Conservation (phyloP, 2,888 invertebrate genomes). For the Esperia sulphurella region DNA sequence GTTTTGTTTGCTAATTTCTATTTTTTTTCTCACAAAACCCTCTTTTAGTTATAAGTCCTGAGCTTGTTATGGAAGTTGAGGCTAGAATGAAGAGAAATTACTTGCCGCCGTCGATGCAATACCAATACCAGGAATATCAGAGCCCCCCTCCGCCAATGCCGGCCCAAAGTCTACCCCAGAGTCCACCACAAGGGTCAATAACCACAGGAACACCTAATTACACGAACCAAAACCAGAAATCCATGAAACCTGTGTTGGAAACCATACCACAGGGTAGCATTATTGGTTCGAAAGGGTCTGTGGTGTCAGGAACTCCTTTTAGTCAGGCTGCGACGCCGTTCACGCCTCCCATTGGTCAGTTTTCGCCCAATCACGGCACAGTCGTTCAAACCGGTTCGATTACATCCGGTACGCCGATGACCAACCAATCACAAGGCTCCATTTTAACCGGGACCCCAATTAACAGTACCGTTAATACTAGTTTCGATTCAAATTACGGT, state of each 20-base stretch:
- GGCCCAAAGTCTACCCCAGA: conserved; percentile 35
- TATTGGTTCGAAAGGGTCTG: conserved; percentile 44
- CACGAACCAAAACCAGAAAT: conserved; percentile 37
- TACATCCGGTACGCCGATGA: conserved; percentile 24
- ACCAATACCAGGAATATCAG: conserved; percentile 43
- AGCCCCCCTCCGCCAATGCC: conserved; percentile 39
- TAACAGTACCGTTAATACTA: conserved; percentile 7
- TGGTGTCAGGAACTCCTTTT: conserved; percentile 32
- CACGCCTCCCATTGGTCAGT: conserved; percentile 31
- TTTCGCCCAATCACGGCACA: conserved; percentile 29
- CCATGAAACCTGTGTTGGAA: conserved; percentile 53
- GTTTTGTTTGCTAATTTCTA: conserved; percentile 25
- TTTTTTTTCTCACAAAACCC: conserved; percentile 23
- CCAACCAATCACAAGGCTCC: conserved; percentile 14
- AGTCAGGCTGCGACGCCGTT: conserved; percentile 32
- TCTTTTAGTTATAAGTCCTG: conserved; percentile 90
- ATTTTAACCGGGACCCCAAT: conserved; percentile 17
- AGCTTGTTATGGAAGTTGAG: conserved; percentile 93
- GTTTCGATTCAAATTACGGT: conserved; percentile 1
- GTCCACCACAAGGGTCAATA: conserved; percentile 34
- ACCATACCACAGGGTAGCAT: conserved; percentile 64
- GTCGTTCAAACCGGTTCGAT: conserved; percentile 17
- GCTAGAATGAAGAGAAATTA: conserved; percentile 91
- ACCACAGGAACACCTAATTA: conserved; percentile 40
- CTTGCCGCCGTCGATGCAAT: conserved; percentile 84